Evolutionary conservation across 2,797 vertebrate species (phyloP).

Genomic region (Diplodus sargus): DNA sequence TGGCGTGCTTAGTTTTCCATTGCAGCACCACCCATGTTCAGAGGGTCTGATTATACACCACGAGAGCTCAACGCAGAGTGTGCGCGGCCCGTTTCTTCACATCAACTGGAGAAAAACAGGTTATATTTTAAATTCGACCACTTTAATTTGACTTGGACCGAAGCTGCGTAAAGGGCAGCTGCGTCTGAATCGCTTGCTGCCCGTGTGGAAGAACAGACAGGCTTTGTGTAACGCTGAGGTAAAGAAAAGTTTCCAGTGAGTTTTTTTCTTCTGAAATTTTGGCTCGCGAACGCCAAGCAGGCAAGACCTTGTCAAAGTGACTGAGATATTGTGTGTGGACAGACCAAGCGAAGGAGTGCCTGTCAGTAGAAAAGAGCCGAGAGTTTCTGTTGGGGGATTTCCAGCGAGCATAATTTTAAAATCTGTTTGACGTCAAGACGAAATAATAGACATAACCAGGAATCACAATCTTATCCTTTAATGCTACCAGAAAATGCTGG

Average conservation of each 20-base stretch:
- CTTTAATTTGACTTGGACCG: conserved; percentile 45
- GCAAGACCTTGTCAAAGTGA: conserved; percentile 40
- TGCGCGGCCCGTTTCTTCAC: conserved; percentile 39
- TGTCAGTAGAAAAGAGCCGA: conserved; percentile 39
- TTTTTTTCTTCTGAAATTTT: conserved; percentile 40
- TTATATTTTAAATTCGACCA: conserved; percentile 21
- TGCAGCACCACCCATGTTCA: conserved; percentile 39
- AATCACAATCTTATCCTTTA: not conserved
- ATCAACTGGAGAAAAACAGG: conserved; percentile 44
- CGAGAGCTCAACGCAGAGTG: conserved; percentile 28
- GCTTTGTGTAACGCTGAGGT: conserved; percentile 56
- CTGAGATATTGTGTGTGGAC: conserved; percentile 40
- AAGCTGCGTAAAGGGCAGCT: conserved; percentile 19
- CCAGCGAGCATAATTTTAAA: conserved; percentile 18
- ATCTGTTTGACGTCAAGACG: conserved; percentile 13
- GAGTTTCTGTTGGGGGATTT: conserved; percentile 28
- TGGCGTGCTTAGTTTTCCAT: conserved; percentile 50
- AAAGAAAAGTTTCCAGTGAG: conserved; percentile 41
- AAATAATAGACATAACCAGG: not conserved
- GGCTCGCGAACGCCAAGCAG: conserved; percentile 5
- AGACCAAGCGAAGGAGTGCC: conserved; percentile 13
- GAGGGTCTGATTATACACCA: conserved; percentile 58
- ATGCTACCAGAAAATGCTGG: not conserved
- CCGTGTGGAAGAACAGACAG: conserved; percentile 45
- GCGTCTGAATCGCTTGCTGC: conserved; percentile 13